Percentiles rank a stretch among this genome's conserved stretches.
Conservation (phyloP, 2,113 vertebrate species). For the Pomatorhinus ruficollis region DNA sequence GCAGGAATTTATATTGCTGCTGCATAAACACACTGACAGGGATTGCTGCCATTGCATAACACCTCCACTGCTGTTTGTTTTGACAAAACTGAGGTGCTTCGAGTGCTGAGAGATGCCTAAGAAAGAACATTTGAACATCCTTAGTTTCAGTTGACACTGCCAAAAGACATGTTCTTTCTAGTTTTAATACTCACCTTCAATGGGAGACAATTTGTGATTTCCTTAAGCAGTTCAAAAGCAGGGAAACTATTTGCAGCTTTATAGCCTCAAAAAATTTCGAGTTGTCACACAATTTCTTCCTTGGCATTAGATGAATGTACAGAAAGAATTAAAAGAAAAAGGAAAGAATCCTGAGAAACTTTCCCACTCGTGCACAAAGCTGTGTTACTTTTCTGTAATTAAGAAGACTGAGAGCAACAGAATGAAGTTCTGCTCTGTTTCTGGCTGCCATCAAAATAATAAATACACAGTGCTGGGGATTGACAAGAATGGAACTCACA, state of each 20-base stretch:
- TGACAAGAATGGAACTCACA: neutral
- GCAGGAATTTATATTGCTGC: constrained; percentile 27
- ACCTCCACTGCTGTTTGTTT: neutral
- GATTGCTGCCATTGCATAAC: constrained; percentile 14
- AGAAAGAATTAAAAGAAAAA: neutral
- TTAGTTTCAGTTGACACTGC: constrained; percentile 17
- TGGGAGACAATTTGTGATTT: neutral
- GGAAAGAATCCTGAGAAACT: neutral
- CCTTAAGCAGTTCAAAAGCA: neutral
- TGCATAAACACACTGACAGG: constrained; percentile 1
- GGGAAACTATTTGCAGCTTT: neutral
- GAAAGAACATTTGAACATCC: neutral
- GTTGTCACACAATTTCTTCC: neutral
- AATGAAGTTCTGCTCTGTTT: neutral
- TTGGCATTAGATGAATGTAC: neutral
- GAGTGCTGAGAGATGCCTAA: neutral
- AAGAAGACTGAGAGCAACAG: neutral
- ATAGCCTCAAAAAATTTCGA: neutral
- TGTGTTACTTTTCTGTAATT: neutral
- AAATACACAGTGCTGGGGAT: neutral
- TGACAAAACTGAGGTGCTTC: neutral
- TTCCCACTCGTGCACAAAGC: neutral
- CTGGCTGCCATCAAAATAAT: neutral
- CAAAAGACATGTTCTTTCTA: constrained; percentile 2
- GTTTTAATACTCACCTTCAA: neutral